Base-by-base conservation (phyloP, 2,888 invertebrate species). In the Drosophila mulleri region DNA sequence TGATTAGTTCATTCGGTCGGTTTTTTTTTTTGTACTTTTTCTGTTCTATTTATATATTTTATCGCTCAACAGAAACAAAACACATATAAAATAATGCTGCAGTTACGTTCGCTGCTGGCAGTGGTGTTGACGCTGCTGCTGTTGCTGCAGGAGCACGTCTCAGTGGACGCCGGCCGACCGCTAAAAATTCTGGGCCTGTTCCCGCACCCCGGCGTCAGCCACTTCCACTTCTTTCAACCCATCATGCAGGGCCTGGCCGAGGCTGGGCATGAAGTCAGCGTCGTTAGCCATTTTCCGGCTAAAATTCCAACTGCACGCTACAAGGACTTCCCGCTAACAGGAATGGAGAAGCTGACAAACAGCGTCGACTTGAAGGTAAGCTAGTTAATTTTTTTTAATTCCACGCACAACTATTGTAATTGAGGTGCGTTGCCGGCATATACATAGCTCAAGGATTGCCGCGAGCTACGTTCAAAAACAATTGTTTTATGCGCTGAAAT, bases 191-290 rank as follows among this genome's bases (percentile, higher is more conserved):
- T 94, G 20, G 94, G 93, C 9, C 60, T 94, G 39, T 94, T 94
- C 82, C 94, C 94, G 3, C 92, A 93, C 87, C 92, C 92, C 5
- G 93, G 92, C 8, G 74, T 92, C 23, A 94, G 94, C 69, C 94
- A 94, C 80, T 94, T 94, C 84, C 90, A 92, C 32, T 93, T 94
- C 83, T 93, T 94, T 67, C 93, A 93, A 70, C 91, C 93, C 11
- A 91, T 94, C 11, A 89, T 94, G 84, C 90, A 92, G n/a, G 93
- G 92, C 16, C 84, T 94, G 41, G 94, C 93, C 3, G 91, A 92
- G 63, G 90, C 91, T 37, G 94, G 94, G 0, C 94, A 94, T 73
- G 92, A 94, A 60, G 93, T 94, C 1, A 94, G 93, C 5, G 94
- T 94, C 71, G 85, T 94, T 3, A 93, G 93, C 73, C 92, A 93